A percentile compares a stretch with the other conserved stretches of the same genome.
Evolutionary conservation across 2,888 invertebrate species (phyloP).

Genomic region (Spialia ferax): DNA sequence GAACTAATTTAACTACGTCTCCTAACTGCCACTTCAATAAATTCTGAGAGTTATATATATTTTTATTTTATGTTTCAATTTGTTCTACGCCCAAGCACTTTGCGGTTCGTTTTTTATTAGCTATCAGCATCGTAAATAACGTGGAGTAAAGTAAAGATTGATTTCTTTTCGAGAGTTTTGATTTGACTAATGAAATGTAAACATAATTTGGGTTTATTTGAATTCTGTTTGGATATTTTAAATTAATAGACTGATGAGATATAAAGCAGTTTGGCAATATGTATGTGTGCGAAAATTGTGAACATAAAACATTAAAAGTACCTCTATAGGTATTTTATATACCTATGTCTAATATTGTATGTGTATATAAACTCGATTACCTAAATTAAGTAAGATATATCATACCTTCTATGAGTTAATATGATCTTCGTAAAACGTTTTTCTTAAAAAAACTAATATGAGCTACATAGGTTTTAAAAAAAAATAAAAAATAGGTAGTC

Average conservation of each 20-base stretch:
- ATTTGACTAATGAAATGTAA: slow-evolving; percentile 29
- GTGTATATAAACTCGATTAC: too few relatives aligned
- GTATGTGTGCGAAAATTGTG: too few relatives aligned
- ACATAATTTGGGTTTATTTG: slow-evolving; percentile 11
- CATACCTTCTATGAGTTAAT: too few relatives aligned
- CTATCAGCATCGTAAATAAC: slow-evolving; percentile 29
- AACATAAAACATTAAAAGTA: too few relatives aligned
- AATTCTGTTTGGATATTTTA: background rate
- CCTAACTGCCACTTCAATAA: slow-evolving; percentile 80
- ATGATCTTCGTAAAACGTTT: too few relatives aligned
- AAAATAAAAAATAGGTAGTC: too few relatives aligned
- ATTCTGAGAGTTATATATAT: slow-evolving; percentile 66
- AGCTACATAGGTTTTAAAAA: too few relatives aligned
- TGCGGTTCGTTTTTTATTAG: slow-evolving; percentile 28
- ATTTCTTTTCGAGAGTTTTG: slow-evolving; percentile 29
- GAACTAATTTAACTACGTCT: slow-evolving; percentile 84
- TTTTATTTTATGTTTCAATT: slow-evolving; percentile 48
- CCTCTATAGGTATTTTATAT: too few relatives aligned
- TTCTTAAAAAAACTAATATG: too few relatives aligned
- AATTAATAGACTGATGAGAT: background rate
- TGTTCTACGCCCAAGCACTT: slow-evolving; percentile 40
- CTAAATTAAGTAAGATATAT: too few relatives aligned
- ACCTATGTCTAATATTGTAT: too few relatives aligned
- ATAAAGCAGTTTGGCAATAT: too few relatives aligned
- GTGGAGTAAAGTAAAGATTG: slow-evolving; percentile 27